Evolutionary conservation across 2,113 vertebrate species (phyloP), one percentile per base, ranked within the genome.

Genomic region (Manacus vitellinus): DNA sequence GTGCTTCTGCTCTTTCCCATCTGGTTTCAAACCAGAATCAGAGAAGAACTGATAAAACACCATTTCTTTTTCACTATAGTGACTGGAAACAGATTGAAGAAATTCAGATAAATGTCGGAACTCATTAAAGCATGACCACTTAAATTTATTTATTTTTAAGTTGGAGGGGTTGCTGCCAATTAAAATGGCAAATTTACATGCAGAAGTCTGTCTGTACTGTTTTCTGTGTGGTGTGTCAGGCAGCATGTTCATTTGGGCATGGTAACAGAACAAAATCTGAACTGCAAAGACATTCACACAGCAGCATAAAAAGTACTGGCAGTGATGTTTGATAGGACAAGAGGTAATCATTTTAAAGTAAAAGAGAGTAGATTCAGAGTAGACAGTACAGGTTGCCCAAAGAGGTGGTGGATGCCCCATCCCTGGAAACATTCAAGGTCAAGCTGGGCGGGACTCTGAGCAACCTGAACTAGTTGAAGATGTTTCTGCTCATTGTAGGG

Each of bases 61-160:
- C 30, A 79, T 92, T 96, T 96, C 92, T 96, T 94, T 95, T 93
- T 96, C 94, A 80, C 94, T 85, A 95, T 79, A 90, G 88, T 95
- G 94, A 96, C 95, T 96, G 93, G 88, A 96, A 97, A 94, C 95
- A 96, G 94, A 95, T 94, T 96, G 95, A 96, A 94, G 78, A 79
- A 96, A 96, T 96, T 95, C 84, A 94, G 89, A 96, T 94, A 89
- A 89, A 91, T 91, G 94, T 95, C 44, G 62, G 58, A 93, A 91
- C 66, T 97, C 66, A 37, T 95, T 97, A 95, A 95, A 95, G 74
- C 84, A 93, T 85, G 77, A 91, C 93, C 55, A 88, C 62, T 96
- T 95, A 95, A 88, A 92, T 95, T 79, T 95, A 82, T 92, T 96
- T 95, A 78, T 97, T 96, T 97, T 97, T 72, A 89, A 83, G 66